Conservation (phyloP, 2,797 vertebrate species). For the Microtus obscurus region DNA sequence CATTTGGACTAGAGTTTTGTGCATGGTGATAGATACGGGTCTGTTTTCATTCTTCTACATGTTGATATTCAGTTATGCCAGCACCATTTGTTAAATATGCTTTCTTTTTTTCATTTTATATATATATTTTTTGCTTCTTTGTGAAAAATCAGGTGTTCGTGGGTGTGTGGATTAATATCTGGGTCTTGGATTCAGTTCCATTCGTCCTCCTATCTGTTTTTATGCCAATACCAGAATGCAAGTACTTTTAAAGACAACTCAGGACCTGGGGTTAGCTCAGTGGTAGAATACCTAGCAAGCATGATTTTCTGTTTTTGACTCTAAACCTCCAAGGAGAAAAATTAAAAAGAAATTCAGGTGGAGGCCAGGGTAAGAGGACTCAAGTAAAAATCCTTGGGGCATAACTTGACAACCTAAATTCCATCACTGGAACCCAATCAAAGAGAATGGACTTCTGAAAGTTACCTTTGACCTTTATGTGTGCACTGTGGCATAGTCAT, state of each 20-base stretch:
- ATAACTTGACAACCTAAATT: background rate
- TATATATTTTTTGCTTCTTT: too few species aligned
- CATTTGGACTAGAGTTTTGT: too few species aligned
- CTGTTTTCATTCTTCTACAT: too few species aligned
- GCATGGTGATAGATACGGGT: too few species aligned
- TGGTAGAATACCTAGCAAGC: background rate
- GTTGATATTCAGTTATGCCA: too few species aligned
- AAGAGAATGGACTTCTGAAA: background rate
- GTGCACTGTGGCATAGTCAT: background rate
- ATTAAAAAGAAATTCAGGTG: background rate
- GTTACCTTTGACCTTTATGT: background rate
- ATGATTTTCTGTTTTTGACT: background rate
- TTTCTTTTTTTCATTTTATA: too few species aligned
- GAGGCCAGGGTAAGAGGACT: background rate
- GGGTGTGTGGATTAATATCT: too few species aligned
- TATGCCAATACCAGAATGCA: background rate
- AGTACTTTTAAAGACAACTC: conserved; percentile 17
- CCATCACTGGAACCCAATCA: background rate
- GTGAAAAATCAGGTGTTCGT: too few species aligned
- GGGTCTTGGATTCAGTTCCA: too few species aligned
- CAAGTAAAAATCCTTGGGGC: background rate
- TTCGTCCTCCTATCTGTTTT: too few species aligned
- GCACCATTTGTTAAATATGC: too few species aligned
- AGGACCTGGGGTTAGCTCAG: background rate
- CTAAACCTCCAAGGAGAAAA: background rate